Base-by-base conservation (phyloP, 1,140 invertebrate genomes). In the Trichomalopsis sarcophagae region DNA sequence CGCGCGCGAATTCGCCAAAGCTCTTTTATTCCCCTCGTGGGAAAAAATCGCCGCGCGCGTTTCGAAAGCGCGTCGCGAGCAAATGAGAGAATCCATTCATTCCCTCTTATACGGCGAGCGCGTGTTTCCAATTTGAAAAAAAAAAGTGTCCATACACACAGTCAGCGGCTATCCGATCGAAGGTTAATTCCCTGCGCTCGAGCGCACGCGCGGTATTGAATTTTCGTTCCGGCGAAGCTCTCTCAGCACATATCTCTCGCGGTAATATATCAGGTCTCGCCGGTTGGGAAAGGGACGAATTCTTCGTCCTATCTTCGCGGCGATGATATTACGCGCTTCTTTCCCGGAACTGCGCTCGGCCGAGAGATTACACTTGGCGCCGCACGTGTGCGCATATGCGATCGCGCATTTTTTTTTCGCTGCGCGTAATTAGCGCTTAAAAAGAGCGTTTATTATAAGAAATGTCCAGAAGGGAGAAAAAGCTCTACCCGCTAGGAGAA, bases 301-400 rank as follows among this genome's bases (percentile, higher is more conserved):
- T 82, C 80, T 62, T 81, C 68, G 71, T 82, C 44, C 69, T 82
- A 82, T 82, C 80, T 73, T 17, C 23, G 3, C 6, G 33, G 69
- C 44, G 69, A 82, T 82, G 69, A 74, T 82, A 74, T 82, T 82
- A 82, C 71, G 80, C 71, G 40, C n/a, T 14, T 62, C 69, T 82
- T 82, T 82, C 80, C 80, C 27, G 69, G 80, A 82, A 82, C 23
- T 36, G 21, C 55, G 21, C n/a, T 44, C 40, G 1, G 40, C 40
- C 6, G 21, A 62, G 55, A 62, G 55, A 62, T 62, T 50, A 14
- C 13, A 50, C 47, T 50, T 17, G 47, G 47, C 47, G 47, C 47
- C 47, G 47, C 47, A 50, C 47, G 47, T 50, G 47, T 17, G 47
- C 9, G 13, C 7, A 10, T 44, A 10, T 44, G 40, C 11, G 10